Conservation (phyloP, 1,140 invertebrate species). For the Brachionus rubens region DNA sequence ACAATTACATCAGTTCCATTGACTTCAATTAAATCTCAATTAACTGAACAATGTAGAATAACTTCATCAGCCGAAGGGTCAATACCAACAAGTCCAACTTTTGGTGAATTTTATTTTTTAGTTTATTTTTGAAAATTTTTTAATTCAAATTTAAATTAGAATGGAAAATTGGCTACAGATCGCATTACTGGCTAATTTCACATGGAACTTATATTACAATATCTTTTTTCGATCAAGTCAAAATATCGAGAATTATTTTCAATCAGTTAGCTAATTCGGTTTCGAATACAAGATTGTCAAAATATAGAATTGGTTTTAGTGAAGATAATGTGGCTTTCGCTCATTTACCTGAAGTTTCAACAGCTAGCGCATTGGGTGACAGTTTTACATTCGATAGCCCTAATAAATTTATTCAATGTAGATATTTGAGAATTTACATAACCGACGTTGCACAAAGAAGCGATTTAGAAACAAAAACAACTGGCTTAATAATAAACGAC, state of each 20-base stretch:
- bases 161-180: conserved; percentile 37
- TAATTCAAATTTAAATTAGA: background rate
- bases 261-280: background rate
- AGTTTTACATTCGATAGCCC: background rate
- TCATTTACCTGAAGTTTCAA: background rate
- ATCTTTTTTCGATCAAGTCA: background rate
- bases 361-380: background rate
- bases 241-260: background rate
- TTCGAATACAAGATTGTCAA: background rate
- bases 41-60: background rate
- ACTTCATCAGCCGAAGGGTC: background rate
- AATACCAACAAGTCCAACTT: background rate
- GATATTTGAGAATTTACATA: conserved; percentile 37
- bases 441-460: conserved; percentile 10
- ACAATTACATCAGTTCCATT: conserved; percentile 27
- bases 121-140: background rate
- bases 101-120: background rate
- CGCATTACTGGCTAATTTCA: conserved; percentile 17
- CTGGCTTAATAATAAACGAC: conserved; percentile 18
- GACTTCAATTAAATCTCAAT: background rate
- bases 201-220: background rate
- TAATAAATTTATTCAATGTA: background rate
- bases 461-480: conserved; percentile 19
- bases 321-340: conserved; percentile 25
- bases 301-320: background rate